phyloP scores from a whole-genome alignment of 1,140 invertebrate genomes.

The Leptopilina clavipes region DNA sequence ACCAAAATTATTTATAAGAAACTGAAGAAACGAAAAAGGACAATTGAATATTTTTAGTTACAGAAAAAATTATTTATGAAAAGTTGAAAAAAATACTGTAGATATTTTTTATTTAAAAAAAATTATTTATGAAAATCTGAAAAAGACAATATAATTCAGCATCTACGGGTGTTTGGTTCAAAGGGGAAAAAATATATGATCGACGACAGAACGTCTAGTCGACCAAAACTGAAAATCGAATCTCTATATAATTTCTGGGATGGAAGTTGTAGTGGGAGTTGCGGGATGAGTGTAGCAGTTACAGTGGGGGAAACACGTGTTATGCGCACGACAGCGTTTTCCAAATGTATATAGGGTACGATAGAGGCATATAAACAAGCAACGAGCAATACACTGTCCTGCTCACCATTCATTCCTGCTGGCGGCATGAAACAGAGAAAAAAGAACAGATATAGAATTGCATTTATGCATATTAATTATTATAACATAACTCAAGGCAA shows the following conservation, averaged over 20 bases:
- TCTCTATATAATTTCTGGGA: not conserved
- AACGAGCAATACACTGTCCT: slow-evolving; percentile 42
- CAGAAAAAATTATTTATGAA: too few relatives aligned
- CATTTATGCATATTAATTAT: not conserved
- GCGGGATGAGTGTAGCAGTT: not conserved
- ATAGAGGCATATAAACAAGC: slow-evolving; percentile 33
- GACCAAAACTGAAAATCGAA: slow-evolving; percentile 26
- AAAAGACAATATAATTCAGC: too few relatives aligned
- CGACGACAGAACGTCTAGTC: slow-evolving; percentile 18
- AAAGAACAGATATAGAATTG: slow-evolving; percentile 50
- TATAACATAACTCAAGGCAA: not conserved
- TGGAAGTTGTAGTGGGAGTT: not conserved
- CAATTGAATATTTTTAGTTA: too few relatives aligned
- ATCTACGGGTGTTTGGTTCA: not conserved
- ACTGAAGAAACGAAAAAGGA: too few relatives aligned
- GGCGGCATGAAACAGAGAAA: slow-evolving; percentile 69
- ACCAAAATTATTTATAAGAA: too few relatives aligned
- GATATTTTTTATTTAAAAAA: too few relatives aligned
- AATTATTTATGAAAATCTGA: too few relatives aligned
- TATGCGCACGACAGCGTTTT: slow-evolving; percentile 37
- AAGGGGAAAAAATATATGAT: not conserved
- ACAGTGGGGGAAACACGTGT: slow-evolving; percentile 38
- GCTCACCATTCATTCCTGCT: slow-evolving; percentile 74
- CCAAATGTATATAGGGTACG: not conserved
- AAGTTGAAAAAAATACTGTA: too few relatives aligned